A percentile compares a stretch with the other conserved stretches of the same genome.
Conservation (phyloP, 2,113 vertebrate genomes). For the Peromyscus californicus region DNA sequence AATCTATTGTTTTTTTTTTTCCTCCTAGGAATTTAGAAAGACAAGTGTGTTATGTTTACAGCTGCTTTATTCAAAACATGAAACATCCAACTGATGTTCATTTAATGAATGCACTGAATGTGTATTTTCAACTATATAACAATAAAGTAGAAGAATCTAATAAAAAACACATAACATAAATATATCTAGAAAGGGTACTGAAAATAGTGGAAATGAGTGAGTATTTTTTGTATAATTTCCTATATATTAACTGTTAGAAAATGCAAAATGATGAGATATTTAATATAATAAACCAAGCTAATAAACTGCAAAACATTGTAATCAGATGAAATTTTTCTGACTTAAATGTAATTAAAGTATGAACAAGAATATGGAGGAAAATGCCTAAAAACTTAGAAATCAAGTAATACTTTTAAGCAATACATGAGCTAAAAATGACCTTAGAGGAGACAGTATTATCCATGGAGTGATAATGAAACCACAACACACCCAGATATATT, state of each 20-base stretch:
- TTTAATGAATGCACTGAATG: background rate
- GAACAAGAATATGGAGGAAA: background rate
- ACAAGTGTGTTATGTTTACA: background rate
- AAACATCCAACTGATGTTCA: background rate
- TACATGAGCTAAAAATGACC: too few species aligned
- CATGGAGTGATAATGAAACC: background rate
- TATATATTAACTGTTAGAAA: background rate
- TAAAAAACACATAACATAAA: background rate
- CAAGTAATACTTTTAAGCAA: background rate
- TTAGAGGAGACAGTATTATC: background rate
- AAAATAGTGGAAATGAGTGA: background rate
- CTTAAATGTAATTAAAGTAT: background rate
- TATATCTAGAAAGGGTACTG: background rate
- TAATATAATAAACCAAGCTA: background rate
- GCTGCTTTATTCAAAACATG: background rate
- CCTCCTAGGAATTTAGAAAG: background rate
- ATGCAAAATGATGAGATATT: background rate
- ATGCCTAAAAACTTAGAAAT: background rate
- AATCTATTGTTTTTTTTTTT: background rate
- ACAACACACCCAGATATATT: background rate
- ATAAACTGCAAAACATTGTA: background rate
- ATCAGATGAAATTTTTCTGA: background rate
- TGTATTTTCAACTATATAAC: background rate
- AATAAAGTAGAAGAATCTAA: background rate
- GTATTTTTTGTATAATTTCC: background rate